Percentiles rank a stretch among this genome's conserved stretches.
phyloP scores from a whole-genome alignment of 2,888 invertebrate species.

The Calephelis perditalis region DNA sequence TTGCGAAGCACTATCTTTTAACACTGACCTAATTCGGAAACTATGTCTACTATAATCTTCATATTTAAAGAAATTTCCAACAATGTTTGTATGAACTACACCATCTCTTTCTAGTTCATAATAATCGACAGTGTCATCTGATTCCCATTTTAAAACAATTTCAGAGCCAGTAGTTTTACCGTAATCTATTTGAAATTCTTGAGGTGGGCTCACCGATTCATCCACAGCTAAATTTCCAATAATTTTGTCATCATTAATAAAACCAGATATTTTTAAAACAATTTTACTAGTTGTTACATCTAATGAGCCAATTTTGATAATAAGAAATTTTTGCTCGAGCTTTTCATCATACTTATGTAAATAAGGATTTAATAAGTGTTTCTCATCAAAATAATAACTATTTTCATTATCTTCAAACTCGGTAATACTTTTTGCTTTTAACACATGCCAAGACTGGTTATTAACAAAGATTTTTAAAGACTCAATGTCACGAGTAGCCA shows the following conservation, averaged over 20 bases:
- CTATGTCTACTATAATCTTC: constrained; percentile 45
- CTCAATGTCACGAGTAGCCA: constrained; percentile 41
- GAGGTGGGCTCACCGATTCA: constrained; percentile 36
- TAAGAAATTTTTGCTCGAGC: constrained; percentile 44
- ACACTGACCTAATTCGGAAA: constrained; percentile 53
- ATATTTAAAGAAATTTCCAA: constrained; percentile 40
- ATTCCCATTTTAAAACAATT: constrained; percentile 47
- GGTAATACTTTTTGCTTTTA: constrained; percentile 40
- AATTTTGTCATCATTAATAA: constrained; percentile 38
- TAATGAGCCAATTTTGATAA: constrained; percentile 51
- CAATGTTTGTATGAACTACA: constrained; percentile 48
- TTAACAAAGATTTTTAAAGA: constrained; percentile 49
- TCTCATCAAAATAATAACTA: constrained; percentile 45
- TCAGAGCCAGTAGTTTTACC: constrained; percentile 40
- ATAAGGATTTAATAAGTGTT: constrained; percentile 52
- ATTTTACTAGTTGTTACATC: constrained; percentile 49
- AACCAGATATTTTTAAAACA: constrained; percentile 51
- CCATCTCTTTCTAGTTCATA: constrained; percentile 63
- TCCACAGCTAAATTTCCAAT: constrained; percentile 39
- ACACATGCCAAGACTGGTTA: constrained; percentile 41
- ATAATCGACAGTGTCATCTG: constrained; percentile 36
- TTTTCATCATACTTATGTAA: constrained; percentile 34
- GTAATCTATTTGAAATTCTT: constrained; percentile 36
- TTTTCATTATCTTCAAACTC: constrained; percentile 46
- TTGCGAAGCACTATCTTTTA: constrained; percentile 43